These are phyloP conservation scores for Pomacea maculata DNA, from an alignment of 1,140 invertebrate genomes.

Conservation along the genomic window DNA sequence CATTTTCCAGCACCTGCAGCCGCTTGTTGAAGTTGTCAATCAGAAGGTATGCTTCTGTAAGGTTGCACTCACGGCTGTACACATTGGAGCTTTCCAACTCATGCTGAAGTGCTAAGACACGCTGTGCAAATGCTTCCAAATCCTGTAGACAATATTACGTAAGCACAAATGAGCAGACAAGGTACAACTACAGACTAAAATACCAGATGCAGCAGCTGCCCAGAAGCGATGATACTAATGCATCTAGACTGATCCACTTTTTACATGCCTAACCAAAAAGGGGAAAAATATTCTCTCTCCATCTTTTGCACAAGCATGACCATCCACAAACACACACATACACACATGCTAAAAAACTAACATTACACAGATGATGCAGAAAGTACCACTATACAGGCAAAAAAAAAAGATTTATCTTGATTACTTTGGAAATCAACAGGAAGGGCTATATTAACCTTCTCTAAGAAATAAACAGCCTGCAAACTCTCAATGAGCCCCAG, in stretches of 20 bases:
- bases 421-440: no score
- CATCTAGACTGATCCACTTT: no score
- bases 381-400: neutral
- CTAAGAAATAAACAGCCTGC: neutral
- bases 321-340: no score
- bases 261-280: no score
- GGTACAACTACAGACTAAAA: neutral
- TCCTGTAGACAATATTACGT: slow-evolving; percentile 45
- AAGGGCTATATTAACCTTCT: no score
- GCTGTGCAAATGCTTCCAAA: slow-evolving; percentile 58
- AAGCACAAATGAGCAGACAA: neutral
- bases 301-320: no score
- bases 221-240: neutral
- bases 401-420: no score
- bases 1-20: slow-evolving; percentile 59
- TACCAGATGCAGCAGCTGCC: neutral
- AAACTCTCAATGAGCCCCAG: neutral
- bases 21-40: slow-evolving; percentile 58
- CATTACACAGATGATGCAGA: no score
- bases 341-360: no score
- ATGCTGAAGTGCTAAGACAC: slow-evolving; percentile 49
- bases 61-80: slow-evolving; percentile 57
- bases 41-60: slow-evolving; percentile 54
- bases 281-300: no score
- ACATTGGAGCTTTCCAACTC: slow-evolving; percentile 60